Conservation (phyloP, 2,888 invertebrate species). For the Cotesia congregata region DNA sequence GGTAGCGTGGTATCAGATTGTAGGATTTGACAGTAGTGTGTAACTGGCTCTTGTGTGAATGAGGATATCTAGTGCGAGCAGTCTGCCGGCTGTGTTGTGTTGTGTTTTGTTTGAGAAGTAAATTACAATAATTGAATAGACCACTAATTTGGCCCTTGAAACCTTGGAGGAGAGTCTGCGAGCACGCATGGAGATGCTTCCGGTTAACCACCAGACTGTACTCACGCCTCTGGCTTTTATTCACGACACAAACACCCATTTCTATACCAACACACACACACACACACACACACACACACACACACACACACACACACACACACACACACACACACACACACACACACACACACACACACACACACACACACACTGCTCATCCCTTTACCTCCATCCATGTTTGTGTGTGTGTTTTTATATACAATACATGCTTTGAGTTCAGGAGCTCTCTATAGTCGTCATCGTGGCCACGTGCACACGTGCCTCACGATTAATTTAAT, state of each 20-base stretch:
- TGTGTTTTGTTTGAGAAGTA: slow-evolving; percentile 65
- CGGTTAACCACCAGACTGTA: slow-evolving; percentile 36
- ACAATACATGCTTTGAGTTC: slow-evolving; percentile 1
- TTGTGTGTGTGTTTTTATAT: slow-evolving; percentile 2
- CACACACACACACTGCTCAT: too few relatives aligned
- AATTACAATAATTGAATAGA: slow-evolving; percentile 70
- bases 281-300: too few relatives aligned
- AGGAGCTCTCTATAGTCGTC: neutral
- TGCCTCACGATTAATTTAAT: slow-evolving; percentile 28
- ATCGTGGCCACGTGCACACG: slow-evolving; percentile 25
- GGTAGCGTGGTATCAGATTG: neutral
- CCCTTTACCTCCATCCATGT: too few relatives aligned
- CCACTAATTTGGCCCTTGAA: slow-evolving; percentile 63
- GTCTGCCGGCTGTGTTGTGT: slow-evolving; percentile 57
- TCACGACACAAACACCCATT: slow-evolving; percentile 16
- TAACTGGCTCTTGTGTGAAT: slow-evolving; percentile 1
- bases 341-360: too few relatives aligned
- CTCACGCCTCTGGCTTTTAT: slow-evolving; percentile 34
- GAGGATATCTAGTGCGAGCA: slow-evolving; percentile 12
- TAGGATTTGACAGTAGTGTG: slow-evolving; percentile 1
- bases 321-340: too few relatives aligned
- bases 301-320: too few relatives aligned
- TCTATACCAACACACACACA: too few relatives aligned
- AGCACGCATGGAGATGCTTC: slow-evolving; percentile 32
- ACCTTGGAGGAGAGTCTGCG: slow-evolving; percentile 33